phyloP scores from a whole-genome alignment of 64 coral and sea anemone species.

The Actinia equina region DNA sequence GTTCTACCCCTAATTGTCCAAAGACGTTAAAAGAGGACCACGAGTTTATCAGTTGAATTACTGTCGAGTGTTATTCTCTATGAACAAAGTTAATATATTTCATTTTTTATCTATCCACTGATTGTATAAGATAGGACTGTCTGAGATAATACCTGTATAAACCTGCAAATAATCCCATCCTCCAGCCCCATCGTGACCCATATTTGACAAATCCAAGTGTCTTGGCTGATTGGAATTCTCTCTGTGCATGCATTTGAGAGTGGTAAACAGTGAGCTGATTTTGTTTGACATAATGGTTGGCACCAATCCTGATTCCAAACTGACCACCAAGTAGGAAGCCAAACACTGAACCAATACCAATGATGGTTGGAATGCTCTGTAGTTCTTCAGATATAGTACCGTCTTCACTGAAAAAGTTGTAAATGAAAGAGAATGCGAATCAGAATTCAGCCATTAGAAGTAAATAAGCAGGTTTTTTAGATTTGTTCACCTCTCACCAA shows the following conservation, averaged over 20 bases:
- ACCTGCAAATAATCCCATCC: constrained; percentile 56
- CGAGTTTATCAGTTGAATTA: too few species aligned
- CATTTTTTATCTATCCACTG: too few species aligned
- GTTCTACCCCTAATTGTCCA: too few species aligned
- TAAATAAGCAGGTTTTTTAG: too few species aligned
- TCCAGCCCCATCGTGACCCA: constrained; percentile 65
- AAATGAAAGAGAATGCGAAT: too few species aligned
- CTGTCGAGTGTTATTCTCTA: too few species aligned
- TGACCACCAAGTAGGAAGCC: constrained; percentile 68
- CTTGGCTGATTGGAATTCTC: constrained; percentile 45
- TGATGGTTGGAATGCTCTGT: constrained; percentile 32
- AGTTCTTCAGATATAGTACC: constrained; percentile 35
- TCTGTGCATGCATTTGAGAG: constrained; percentile 60
- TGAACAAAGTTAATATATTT: too few species aligned
- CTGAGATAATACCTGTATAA: constrained; percentile 46
- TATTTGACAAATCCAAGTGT: constrained; percentile 57
- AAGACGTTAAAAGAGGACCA: too few species aligned
- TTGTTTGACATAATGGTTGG: constrained; percentile 38
- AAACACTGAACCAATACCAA: constrained; percentile 33
- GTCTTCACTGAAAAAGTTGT: background rate
- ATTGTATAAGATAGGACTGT: too few species aligned
- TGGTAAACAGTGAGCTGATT: constrained; percentile 62
- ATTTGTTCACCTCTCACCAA: too few species aligned
- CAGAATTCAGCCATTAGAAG: too few species aligned
- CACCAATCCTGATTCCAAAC: constrained; percentile 49